phyloP scores from a whole-genome alignment of 2,888 invertebrate species.

The Tridacna crocea region DNA sequence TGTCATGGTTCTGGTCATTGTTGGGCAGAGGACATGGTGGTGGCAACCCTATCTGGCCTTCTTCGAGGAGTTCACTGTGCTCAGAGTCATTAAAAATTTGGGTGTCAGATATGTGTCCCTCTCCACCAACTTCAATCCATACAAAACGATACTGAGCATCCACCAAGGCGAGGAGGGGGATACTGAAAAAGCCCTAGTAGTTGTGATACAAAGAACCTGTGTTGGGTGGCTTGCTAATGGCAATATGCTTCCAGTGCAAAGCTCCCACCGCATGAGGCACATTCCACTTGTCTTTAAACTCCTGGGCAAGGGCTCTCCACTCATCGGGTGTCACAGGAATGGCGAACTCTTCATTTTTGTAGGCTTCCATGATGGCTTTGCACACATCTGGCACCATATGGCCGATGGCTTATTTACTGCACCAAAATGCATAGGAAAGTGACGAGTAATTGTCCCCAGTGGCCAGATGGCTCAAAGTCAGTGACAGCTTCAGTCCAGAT shows the following conservation, averaged over 20 bases:
- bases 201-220: background rate
- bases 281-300: background rate
- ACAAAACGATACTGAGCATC: too few relatives aligned
- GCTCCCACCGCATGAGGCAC: background rate
- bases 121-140: too few relatives aligned
- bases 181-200: slow-evolving; percentile 11
- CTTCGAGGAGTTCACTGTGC: slow-evolving; percentile 10
- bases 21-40: slow-evolving; percentile 32
- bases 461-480: background rate
- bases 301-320: background rate
- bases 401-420: background rate
- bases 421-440: background rate
- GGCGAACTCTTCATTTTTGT: background rate
- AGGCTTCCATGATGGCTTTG: background rate
- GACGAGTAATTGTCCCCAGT: slow-evolving; percentile 1
- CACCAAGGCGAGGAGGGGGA: background rate
- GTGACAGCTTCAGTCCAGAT: slow-evolving; percentile 8
- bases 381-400: background rate
- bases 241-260: too few relatives aligned
- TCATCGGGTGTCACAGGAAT: too few relatives aligned
- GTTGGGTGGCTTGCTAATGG: background rate
- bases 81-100: too few relatives aligned
- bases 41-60: slow-evolving; percentile 31
- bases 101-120: too few relatives aligned
- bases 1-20: background rate